Evolutionary conservation across 2,888 invertebrate genomes (phyloP), one percentile per base, ranked within the genome.

Genomic region (Drosophila basisetae): DNA sequence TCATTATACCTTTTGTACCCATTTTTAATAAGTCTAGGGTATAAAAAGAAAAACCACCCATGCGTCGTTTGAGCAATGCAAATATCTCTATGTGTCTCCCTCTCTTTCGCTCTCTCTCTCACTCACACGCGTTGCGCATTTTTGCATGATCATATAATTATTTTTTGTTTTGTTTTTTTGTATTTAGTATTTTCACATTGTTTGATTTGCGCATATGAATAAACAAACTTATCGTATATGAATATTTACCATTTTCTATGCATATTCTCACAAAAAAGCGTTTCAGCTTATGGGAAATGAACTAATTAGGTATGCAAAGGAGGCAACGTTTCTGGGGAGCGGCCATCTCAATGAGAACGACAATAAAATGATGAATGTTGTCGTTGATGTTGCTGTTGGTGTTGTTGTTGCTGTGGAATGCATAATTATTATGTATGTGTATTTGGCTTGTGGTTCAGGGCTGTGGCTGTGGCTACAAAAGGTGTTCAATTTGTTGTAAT

Each of bases 241-340:
- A 64, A 62, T 76, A 80, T 71, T 80, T 72, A 69, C 58, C 71
- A 77, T 77, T 67, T 73, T 73, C 61, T 68, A 72, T 73, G 68
- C 70, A 76, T 67, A 73, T 80, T 79, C 77, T 77, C 80, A 77
- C 67, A 47, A 25, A 47, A 4, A 7, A 77, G 30, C 56, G 30
- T 30, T 47, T 35, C 25, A 59, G 49, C 54, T 67, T 72, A 80
- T 81, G 73, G 74, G 62, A 87, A 87, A 83, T 80, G 73, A 76
- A 72, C 73, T 83, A 85, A 86, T 86, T 78, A 82, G 76, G 73
- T 82, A 88, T 88, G 77, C 86, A 78, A 69, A 58, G 58, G 58
- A 71, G 73, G 68, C 80, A 77, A 41, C 39, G 64, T 62, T 47
- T 75, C 66, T 75, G 71, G 71, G 75, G 78, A 39, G 78, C 61